These are phyloP conservation scores for Rissa tridactyla DNA, from an alignment of 2,113 vertebrate species.

Conservation along the genomic window DNA sequence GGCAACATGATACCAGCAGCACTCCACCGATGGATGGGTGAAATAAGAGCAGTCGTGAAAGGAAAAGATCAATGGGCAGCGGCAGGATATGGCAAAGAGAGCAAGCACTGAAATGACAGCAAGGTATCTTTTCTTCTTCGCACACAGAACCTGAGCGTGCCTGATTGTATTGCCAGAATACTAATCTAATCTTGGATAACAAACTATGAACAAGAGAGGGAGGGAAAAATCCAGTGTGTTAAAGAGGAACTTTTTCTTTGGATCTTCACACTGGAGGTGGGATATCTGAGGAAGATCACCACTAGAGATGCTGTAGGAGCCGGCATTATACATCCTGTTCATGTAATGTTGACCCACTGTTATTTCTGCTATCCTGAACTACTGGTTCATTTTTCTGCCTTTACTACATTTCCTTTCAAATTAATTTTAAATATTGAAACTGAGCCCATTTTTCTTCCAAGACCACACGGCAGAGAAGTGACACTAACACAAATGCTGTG, in stretches of 20 bases:
- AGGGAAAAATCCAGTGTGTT: neutral
- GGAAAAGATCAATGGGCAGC: neutral
- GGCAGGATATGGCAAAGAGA: neutral
- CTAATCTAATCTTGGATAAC: neutral
- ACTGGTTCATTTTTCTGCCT: neutral
- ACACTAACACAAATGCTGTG: neutral
- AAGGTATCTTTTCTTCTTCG: neutral
- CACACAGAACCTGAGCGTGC: neutral
- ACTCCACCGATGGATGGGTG: neutral
- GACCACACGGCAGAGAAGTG: neutral
- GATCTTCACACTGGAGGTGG: neutral
- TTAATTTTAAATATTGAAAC: neutral
- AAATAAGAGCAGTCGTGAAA: neutral
- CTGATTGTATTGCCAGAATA: neutral
- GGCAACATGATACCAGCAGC: neutral
- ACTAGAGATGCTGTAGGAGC: neutral
- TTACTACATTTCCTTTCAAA: neutral
- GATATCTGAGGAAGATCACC: neutral
- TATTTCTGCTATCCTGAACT: neutral
- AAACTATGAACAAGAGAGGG: neutral
- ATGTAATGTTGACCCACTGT: neutral
- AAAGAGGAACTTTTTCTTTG: neutral
- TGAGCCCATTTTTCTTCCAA: neutral
- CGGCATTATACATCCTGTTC: neutral
- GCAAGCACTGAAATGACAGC: neutral